Conservation (phyloP, 2,113 vertebrate species). For the Ctenomys sociabilis region DNA sequence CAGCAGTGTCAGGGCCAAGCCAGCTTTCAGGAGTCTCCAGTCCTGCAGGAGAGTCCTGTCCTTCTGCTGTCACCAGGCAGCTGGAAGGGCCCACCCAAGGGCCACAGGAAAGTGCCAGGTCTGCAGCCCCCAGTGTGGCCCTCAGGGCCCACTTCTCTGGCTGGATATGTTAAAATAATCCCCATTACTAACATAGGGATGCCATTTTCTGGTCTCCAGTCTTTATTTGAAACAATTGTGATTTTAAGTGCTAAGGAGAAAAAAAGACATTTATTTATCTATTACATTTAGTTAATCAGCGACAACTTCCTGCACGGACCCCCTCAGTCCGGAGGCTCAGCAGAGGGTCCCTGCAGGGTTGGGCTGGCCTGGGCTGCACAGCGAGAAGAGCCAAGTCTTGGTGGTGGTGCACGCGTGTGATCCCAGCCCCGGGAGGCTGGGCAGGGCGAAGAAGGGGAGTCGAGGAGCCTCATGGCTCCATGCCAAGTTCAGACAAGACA, state of each 20-base stretch:
- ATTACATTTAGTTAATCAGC: conserved; percentile 29
- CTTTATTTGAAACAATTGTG: conserved; percentile 43
- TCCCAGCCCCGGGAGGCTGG: background rate
- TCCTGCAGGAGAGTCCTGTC: too few species aligned
- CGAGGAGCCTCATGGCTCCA: too few species aligned
- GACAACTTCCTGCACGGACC: background rate
- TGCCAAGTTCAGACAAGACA: too few species aligned
- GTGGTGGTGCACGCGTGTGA: too few species aligned
- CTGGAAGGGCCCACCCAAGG: background rate
- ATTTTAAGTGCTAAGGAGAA: conserved; percentile 38
- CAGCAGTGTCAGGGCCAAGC: too few species aligned
- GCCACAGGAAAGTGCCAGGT: background rate
- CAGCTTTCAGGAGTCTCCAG: too few species aligned
- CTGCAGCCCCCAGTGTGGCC: too few species aligned
- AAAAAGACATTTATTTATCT: background rate
- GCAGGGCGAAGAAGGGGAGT: background rate
- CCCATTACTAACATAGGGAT: conserved; percentile 5
- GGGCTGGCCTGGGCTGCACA: background rate
- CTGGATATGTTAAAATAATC: conserved; percentile 5
- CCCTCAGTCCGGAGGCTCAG: background rate
- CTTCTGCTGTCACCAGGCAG: too few species aligned
- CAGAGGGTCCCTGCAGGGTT: too few species aligned
- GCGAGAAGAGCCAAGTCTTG: too few species aligned
- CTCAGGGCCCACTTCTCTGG: background rate
- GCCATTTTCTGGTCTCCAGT: conserved; percentile 22